These are phyloP conservation scores for Nymphalis urticae DNA, from an alignment of 2,888 invertebrate genomes.

Conservation along the genomic window DNA sequence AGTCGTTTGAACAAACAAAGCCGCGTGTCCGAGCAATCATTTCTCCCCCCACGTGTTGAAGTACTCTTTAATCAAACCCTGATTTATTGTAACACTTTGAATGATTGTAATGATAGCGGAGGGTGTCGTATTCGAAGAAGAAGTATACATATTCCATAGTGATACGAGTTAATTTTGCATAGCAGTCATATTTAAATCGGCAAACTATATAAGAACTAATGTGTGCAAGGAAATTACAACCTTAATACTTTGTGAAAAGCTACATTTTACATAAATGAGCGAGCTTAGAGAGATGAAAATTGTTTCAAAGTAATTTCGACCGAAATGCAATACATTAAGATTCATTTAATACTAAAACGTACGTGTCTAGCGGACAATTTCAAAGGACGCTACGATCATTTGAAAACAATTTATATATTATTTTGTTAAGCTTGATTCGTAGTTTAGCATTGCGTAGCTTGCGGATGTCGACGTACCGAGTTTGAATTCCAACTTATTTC, in stretches of 20 bases:
- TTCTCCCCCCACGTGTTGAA: slow-evolving; percentile 15
- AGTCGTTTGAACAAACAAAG: slow-evolving; percentile 24
- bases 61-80: slow-evolving; percentile 29
- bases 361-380: background rate
- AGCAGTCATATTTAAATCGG: background rate
- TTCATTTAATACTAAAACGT: background rate
- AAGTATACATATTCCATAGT: background rate
- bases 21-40: slow-evolving; percentile 23
- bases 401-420: slow-evolving; percentile 5
- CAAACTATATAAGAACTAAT: slow-evolving; percentile 2
- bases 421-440: slow-evolving; percentile 8
- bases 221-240: background rate
- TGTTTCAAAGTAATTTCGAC: background rate
- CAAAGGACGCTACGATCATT: slow-evolving; percentile 4
- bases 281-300: background rate
- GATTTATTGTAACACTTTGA: slow-evolving; percentile 31
- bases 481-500: background rate
- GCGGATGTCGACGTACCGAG: background rate
- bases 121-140: background rate
- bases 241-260: background rate
- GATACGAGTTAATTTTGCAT: background rate
- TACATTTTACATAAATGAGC: background rate
- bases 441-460: background rate
- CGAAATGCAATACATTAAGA: background rate
- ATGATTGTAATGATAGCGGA: slow-evolving; percentile 3